Evolutionary conservation across 2,888 invertebrate genomes (phyloP).

Genomic region (Chymomyza fuscimana): DNA sequence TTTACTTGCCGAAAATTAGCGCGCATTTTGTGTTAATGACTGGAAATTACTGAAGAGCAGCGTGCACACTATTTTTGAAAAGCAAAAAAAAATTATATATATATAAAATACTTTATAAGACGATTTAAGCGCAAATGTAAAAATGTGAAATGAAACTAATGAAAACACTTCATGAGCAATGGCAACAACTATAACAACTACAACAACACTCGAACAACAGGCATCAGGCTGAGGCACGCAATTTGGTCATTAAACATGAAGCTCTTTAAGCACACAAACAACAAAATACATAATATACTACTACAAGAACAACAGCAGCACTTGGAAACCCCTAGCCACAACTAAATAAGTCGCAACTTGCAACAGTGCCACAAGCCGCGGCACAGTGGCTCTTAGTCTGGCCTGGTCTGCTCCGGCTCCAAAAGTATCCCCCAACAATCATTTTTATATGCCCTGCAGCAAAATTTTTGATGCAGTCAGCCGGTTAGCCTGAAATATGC

Average conservation of each 20-base stretch:
- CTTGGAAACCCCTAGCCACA: not conserved
- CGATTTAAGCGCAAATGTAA: slow-evolving; percentile 65
- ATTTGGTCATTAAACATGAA: slow-evolving; percentile 73
- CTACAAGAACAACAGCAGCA: slow-evolving; percentile 19
- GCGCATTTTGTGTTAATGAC: slow-evolving; percentile 58
- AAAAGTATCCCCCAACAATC: not conserved
- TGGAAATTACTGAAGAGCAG: slow-evolving; percentile 36
- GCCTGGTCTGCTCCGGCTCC: no score
- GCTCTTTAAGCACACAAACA: slow-evolving; percentile 72
- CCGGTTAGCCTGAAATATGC: slow-evolving; percentile 46
- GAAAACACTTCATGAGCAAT: slow-evolving; percentile 61
- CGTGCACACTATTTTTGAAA: slow-evolving; percentile 23
- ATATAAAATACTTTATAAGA: slow-evolving; percentile 53
- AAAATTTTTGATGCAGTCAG: slow-evolving; percentile 28
- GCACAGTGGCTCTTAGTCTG: not conserved
- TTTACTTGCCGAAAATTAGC: slow-evolving; percentile 58
- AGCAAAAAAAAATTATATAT: slow-evolving; percentile 30
- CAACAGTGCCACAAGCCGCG: not conserved
- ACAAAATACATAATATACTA: slow-evolving; percentile 2
- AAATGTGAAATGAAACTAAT: slow-evolving; percentile 68
- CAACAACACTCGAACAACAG: slow-evolving; percentile 27
- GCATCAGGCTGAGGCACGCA: slow-evolving; percentile 64
- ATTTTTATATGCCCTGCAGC: slow-evolving; percentile 30
- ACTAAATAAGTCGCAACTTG: not conserved
- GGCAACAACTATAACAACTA: slow-evolving; percentile 19